These are phyloP conservation scores for Phenganax marumi DNA, from an alignment of 92 coral and sea anemone species.

Conservation along the genomic window DNA sequence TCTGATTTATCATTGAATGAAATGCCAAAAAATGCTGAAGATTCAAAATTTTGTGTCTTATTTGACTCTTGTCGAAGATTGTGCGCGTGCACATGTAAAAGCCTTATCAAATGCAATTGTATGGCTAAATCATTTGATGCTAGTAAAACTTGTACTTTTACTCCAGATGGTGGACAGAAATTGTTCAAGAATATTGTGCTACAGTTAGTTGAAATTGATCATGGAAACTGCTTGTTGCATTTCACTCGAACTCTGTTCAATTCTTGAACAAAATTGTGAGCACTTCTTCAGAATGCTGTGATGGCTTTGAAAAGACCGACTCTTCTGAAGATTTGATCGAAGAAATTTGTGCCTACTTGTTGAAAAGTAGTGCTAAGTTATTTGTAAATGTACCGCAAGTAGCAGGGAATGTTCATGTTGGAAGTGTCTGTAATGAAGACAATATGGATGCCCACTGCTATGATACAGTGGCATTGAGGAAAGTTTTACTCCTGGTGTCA, in stretches of 20 bases:
- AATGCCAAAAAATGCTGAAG: neutral
- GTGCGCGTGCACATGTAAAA: no score
- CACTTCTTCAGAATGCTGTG: neutral
- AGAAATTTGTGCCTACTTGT: slow-evolving; percentile 1
- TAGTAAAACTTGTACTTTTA: neutral
- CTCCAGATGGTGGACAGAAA: neutral
- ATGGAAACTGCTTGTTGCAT: neutral
- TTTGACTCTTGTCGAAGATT: no score
- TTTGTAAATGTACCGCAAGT: slow-evolving; percentile 19
- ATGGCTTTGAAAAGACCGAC: neutral
- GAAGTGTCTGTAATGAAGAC: neutral
- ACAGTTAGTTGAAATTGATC: slow-evolving; percentile 14
- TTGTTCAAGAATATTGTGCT: neutral
- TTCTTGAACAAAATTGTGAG: slow-evolving; percentile 34
- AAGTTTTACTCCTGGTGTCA: slow-evolving; percentile 42
- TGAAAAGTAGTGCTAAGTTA: neutral
- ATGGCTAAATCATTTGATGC: no score
- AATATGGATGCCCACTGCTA: neutral
- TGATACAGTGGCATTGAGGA: slow-evolving; percentile 37
- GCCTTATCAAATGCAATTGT: no score
- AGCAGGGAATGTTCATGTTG: neutral
- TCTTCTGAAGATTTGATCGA: neutral
- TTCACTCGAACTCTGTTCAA: slow-evolving; percentile 16
- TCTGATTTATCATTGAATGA: neutral
- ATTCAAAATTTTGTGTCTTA: no score